Conservation (phyloP, 2,113 vertebrate species). For the Pluvianellus socialis region DNA sequence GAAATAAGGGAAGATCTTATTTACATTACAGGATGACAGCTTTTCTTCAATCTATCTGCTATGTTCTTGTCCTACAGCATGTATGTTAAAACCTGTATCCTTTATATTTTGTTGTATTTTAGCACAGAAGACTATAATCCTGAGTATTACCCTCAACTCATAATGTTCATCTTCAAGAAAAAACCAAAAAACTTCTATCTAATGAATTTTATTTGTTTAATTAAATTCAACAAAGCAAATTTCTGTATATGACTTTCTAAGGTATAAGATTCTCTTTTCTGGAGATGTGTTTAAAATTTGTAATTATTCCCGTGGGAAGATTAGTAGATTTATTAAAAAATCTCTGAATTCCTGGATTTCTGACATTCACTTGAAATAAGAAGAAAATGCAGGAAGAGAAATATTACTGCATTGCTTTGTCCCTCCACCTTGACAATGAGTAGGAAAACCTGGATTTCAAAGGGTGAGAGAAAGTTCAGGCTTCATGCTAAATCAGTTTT, state of each 20-base stretch:
- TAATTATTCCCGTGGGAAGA: neutral
- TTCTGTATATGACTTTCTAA: neutral
- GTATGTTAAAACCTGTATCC: rapidly evolving
- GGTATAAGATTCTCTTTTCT: neutral
- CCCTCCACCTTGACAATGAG: neutral
- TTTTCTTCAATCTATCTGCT: neutral
- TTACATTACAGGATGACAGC: neutral
- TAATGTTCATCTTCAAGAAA: neutral
- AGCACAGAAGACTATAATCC: neutral
- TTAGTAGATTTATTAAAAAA: neutral
- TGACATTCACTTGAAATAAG: neutral
- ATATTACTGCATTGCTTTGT: neutral
- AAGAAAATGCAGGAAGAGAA: neutral
- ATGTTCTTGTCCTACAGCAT: neutral
- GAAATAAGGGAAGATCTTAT: neutral
- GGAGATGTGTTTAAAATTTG: neutral
- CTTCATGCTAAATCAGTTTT: constrained; percentile 30
- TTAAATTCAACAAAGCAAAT: neutral
- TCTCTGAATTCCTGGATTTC: neutral
- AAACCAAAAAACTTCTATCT: neutral
- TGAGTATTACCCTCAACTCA: neutral
- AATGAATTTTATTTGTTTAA: neutral
- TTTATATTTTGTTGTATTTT: neutral
- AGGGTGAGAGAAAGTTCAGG: constrained; percentile 44
- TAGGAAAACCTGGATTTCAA: neutral